Evolutionary conservation across 1,140 invertebrate species (phyloP), one percentile per base, ranked within the genome.

Genomic region (Carposina sasakii): DNA sequence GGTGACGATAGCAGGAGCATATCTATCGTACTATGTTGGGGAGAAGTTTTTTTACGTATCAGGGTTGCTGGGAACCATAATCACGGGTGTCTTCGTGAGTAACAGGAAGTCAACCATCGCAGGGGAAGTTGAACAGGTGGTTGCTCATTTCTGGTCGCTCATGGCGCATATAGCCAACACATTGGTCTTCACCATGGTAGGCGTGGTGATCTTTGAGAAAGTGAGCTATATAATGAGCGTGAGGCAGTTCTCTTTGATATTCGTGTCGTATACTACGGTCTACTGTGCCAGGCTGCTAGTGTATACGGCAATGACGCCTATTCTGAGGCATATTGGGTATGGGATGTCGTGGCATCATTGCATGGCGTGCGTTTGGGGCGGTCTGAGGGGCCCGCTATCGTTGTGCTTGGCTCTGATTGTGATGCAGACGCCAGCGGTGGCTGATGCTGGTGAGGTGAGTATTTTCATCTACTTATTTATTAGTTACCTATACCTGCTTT

Each of bases 1-100:
- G 1, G 54, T 83, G 0, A 81, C 79, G 0, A 41, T 77, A 13
- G 60, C 75, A 2, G 67, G 75, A 0, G 70, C 76, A 0, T 83
- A 73, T 47, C 33, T 83, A 6, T 77, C 76, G 4, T 83, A 70
- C 48, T 83, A 81, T n/a, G 62, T 83, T 2, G 79, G 79, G 0
- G 79, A 83, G 46, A 81, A 79, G 46, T 77, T 68, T 39, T 59
- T 83, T 9, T 83, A 83, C 20, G 72, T 83, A 0, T 83, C 79
- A 1, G 79, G 79, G 9, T 58, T 83, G 19, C 33, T 83, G 16
- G 74, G 56, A 0, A 81, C 76, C 0, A 63, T 78, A 0, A 71
- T 83, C 34, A 64, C 65, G 8, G 78, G 78, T 0, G 71, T 83
- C 1, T 44, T 81, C 24, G 61, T 77, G 1, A 81, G 79, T 30